Base-by-base conservation (phyloP, 2,888 invertebrate genomes). In the Andrena haemorrhoa region DNA sequence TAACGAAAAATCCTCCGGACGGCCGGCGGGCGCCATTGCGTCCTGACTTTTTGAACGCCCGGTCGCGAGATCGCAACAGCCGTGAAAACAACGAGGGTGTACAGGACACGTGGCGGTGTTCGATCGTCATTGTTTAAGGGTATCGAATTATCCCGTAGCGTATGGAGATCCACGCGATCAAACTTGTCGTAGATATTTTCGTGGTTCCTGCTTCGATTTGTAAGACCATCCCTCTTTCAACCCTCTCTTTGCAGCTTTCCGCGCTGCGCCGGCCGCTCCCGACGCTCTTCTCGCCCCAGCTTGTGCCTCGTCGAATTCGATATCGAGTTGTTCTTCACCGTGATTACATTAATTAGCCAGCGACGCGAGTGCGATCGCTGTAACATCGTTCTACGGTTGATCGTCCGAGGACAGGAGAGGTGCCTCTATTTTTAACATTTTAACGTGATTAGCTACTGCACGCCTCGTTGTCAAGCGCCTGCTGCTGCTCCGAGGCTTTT, bases 251-350 rank as follows among this genome's bases (percentile, higher is more conserved):
- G 35, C 70, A 33, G 10, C 2, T 33, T 61, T n/a, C 33, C 16
- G 5, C 4, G 35, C 60, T 7, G 20, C 12, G 20, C 12, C 7
- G 20, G 1, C 16, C 75, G 65, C 60, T 73, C 31, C 35, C 35
- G 23, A 8, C 65, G n/a, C 47, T 7, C 31, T 60, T 49, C 65
- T 41, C 49, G 72, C 72, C 58, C 26, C 86, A 76, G 83, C 80
- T 80, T 78, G 84, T 85, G 80, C 60, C 71, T 78, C 80, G 82
- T 82, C 81, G 87, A 89, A 86, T 87, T 87, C 85, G 85, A 85
- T 86, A 85, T 81, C 86, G 82, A 83, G 83, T 88, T 86, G 88
- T 86, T 86, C 88, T 88, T 88, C 85, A 85, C 65, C 85, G 83
- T 86, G 80, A 88, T 88, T 86, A 83, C 88, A 85, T 88, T 86